Evolutionary conservation across 2,797 vertebrate genomes (phyloP), one percentile per base, ranked within the genome.

Genomic region (Enoplosus armatus): DNA sequence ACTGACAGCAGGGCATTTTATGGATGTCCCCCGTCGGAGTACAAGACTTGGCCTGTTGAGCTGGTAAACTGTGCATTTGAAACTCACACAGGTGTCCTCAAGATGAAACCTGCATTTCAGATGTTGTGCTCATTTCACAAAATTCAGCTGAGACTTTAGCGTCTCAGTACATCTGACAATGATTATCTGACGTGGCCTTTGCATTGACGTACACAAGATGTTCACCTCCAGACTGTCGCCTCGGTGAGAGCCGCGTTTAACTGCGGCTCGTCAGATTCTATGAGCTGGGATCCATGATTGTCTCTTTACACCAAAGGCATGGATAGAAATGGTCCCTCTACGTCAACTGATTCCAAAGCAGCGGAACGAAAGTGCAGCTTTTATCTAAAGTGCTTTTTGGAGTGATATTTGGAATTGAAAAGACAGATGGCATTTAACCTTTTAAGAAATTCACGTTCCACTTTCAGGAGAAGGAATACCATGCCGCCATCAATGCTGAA

Each of bases 331-430:
- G 82, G 69, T 90, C 72, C 85, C 76, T 80, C 54, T 51, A 63
- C 14, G 29, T 77, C 70, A 84, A 69, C 75, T 79, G 50, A 79
- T 82, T 83, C 76, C 64, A 82, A 86, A 90, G 89, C 84, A 93
- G 91, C 83, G 79, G 79, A 77, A 87, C 78, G 3, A 93, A 95
- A 93, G 94, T 94, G 92, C 91, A 86, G 81, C 86, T 90, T 88
- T 89, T 75, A 63, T 77, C 89, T 94, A 94, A 95, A 95, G 95
- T 95, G 95, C 94, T 93, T 88, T 91, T 88, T 79, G 66, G 82
- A 75, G 71, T 59, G 74, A 83, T 90, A 84, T 90, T 87, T 88
- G 75, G 61, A 78, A 54, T 81, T 85, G 35, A 20, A 81, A 56
- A 66, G 54, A 83, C 24, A 27, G 11, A 62, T 53, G 50, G 75